These are phyloP conservation scores for Alcedo atthis DNA, from an alignment of 2,797 vertebrate species.

Conservation along the genomic window DNA sequence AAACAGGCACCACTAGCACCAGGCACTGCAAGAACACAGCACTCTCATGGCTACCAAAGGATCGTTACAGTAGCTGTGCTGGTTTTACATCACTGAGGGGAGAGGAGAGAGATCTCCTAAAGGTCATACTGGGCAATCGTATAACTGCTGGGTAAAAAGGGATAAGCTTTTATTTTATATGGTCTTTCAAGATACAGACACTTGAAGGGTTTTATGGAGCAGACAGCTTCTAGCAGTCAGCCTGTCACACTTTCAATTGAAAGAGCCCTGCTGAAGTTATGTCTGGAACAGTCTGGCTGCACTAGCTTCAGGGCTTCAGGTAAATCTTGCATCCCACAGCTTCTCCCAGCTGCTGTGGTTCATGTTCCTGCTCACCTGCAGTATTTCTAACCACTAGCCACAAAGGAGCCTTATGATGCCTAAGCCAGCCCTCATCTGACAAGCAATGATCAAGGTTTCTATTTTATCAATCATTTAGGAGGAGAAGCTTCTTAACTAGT, in stretches of 20 bases:
- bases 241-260: accelerated
- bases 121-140: not conserved
- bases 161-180: not conserved
- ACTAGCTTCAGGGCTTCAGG: not conserved
- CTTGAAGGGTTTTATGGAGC: not conserved
- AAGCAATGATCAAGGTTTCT: not conserved
- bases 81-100: not conserved
- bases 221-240: not conserved
- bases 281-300: not conserved
- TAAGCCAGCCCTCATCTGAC: not conserved
- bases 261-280: not conserved
- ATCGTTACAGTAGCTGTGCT: not conserved
- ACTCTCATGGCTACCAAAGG: not conserved
- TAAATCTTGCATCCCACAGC: not conserved
- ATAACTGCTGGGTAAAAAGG: not conserved
- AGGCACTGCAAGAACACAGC: not conserved
- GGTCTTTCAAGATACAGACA: not conserved
- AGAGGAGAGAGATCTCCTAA: not conserved
- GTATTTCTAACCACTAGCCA: not conserved
- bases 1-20: not conserved
- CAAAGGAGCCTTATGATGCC: not conserved
- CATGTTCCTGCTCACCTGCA: not conserved
- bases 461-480: not conserved
- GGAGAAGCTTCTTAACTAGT: not conserved
- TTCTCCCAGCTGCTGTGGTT: not conserved